These are phyloP conservation scores for Oxyscelio sp. DNA, from an alignment of 2,888 invertebrate species.

Conservation along the genomic window DNA sequence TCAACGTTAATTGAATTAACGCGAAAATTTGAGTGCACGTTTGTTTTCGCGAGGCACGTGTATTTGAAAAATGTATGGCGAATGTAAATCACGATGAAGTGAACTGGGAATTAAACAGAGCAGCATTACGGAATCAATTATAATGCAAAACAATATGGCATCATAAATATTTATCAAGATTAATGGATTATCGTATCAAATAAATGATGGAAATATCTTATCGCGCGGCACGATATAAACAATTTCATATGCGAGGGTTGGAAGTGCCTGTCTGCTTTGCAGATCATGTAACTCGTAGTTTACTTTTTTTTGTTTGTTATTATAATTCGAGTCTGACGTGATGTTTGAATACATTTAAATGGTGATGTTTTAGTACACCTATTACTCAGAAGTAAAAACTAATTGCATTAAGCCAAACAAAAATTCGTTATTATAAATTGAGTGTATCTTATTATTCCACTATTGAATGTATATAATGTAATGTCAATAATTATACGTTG, in stretches of 20 bases:
- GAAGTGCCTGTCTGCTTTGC: too few species aligned
- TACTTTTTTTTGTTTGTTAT: too few species aligned
- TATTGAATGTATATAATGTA: too few species aligned
- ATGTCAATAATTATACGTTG: too few species aligned
- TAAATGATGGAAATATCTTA: conserved; percentile 63
- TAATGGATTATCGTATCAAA: conserved; percentile 67
- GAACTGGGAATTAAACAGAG: conserved; percentile 57
- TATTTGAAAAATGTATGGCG: conserved; percentile 56
- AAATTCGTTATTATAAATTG: too few species aligned
- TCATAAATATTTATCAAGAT: conserved; percentile 70
- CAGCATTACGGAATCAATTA: conserved; percentile 68
- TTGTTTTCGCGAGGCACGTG: conserved; percentile 33
- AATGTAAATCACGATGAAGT: conserved; percentile 55
- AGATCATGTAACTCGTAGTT: too few species aligned
- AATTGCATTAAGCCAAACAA: too few species aligned
- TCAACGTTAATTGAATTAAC: conserved; percentile 63
- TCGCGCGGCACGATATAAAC: conserved; percentile 44
- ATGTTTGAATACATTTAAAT: too few species aligned
- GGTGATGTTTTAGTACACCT: too few species aligned
- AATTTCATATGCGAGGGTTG: conserved; percentile 33
- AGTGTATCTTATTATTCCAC: too few species aligned
- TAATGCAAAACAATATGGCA: conserved; percentile 68
- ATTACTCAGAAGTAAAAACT: too few species aligned
- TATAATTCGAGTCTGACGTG: too few species aligned
- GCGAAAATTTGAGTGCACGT: conserved; percentile 48